phyloP scores from a whole-genome alignment of 2,113 vertebrate species.

The Cricetomys ansorgei region DNA sequence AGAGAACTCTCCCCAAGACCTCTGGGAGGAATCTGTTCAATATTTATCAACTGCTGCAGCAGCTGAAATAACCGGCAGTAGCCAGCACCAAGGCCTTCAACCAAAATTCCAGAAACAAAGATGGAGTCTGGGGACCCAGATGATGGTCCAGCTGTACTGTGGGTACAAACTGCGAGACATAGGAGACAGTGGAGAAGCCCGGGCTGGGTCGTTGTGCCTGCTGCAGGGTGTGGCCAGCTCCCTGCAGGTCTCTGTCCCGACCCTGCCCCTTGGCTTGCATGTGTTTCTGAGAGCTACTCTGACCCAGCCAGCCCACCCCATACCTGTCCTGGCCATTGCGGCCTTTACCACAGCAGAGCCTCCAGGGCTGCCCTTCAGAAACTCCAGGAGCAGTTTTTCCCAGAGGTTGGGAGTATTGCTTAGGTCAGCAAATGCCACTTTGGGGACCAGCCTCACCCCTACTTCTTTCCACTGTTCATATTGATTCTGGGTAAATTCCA shows the following conservation, averaged over 20 bases:
- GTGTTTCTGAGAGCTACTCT: not conserved
- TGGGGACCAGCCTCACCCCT: not conserved
- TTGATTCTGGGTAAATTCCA: not conserved
- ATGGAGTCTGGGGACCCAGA: not conserved
- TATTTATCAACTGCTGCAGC: constrained; percentile 79
- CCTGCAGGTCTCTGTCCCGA: not conserved
- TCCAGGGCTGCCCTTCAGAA: not conserved
- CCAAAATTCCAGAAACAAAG: constrained; percentile 59
- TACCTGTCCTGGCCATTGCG: not conserved
- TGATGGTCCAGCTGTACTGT: not conserved
- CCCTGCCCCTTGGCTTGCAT: not conserved
- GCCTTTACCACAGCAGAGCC: not conserved
- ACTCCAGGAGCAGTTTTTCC: not conserved
- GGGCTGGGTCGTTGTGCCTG: not conserved
- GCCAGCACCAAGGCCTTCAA: constrained; percentile 57
- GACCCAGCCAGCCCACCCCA: not conserved
- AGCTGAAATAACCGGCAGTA: constrained; percentile 71
- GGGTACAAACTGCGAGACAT: not conserved
- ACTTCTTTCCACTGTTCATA: not conserved
- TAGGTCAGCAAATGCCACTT: not conserved
- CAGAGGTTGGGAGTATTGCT: not conserved
- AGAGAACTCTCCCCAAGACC: constrained; percentile 76
- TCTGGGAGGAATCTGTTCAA: constrained; percentile 80
- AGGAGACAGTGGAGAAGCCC: not conserved
- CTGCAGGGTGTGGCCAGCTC: not conserved